Conservation (phyloP, 2,888 invertebrate species). For the Drosophila quasianomalipes region DNA sequence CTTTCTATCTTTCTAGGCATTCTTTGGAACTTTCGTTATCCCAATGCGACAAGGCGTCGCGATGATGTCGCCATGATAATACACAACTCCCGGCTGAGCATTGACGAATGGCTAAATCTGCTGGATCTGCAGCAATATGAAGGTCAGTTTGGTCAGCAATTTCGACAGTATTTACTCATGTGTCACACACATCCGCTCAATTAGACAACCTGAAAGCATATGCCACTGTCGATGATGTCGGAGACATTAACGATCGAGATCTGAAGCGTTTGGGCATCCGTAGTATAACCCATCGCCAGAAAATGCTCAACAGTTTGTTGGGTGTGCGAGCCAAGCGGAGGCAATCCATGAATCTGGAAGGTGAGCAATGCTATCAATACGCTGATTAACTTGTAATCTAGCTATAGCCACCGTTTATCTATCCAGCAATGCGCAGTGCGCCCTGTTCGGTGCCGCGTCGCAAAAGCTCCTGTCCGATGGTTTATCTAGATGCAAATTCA, state of each 20-base stretch:
- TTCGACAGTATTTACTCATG: constrained; percentile 16
- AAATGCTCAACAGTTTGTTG: constrained; percentile 88
- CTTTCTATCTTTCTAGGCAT: constrained; percentile 75
- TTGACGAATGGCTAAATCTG: constrained; percentile 87
- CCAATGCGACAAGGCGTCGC: constrained; percentile 78
- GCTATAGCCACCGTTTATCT: constrained; percentile 6
- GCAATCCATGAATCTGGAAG: constrained; percentile 85
- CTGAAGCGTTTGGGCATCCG: constrained; percentile 88
- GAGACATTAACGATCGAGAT: constrained; percentile 86
- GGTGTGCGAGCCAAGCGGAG: constrained; percentile 88
- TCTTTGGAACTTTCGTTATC: constrained; percentile 86
- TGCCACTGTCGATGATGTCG: constrained; percentile 75
- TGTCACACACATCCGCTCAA: constrained; percentile 26
- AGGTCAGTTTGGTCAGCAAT: constrained; percentile 57
- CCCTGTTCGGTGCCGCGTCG: constrained; percentile 58
- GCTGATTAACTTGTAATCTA: constrained; percentile 1
- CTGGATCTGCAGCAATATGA: constrained; percentile 88
- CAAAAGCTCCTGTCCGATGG: constrained; percentile 76
- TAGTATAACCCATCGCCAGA: constrained; percentile 88
- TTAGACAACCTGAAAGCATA: constrained; percentile 76
- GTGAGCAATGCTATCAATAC: constrained; percentile 38
- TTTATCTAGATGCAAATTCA: constrained; percentile 54
- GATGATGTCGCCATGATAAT: constrained; percentile 79
- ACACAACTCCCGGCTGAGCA: constrained; percentile 86
- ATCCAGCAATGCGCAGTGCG: constrained; percentile 50